Base-by-base conservation (phyloP, 2,113 vertebrate species). In the Lampris megalopsis region DNA sequence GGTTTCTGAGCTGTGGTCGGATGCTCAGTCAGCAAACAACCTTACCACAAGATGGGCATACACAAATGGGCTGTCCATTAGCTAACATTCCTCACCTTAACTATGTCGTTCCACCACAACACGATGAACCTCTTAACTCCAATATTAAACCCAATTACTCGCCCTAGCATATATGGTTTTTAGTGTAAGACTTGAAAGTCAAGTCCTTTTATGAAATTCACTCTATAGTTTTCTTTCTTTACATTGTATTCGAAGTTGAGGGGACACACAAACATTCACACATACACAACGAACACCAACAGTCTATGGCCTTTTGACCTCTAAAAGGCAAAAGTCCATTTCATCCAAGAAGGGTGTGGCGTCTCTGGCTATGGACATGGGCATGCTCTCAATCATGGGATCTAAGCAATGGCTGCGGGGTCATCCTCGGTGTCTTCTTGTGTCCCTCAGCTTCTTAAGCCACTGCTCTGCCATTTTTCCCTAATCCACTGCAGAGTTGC, bases 381-480 rank as follows among this genome's bases (percentile, higher is more conserved):
- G 98, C 0, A 97, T 99, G 94, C 98, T 98, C 91, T 99, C 97
- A 58, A 99, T 98, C 97, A 99, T 99, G 81, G 98, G 97, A 90
- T 24, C 97, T 99, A 86, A 97, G 97, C 0, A 97, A 99, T 0
- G 98, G 97, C 0, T 97, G 95, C 0, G 98, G 97, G 0, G 98
- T 99, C 94, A 98, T 89, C 82, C 97, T 94, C 83, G 95, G 87
- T 11, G 89, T 91, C 89, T 99, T 98, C 94, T 98, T 99, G 69
- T 96, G 92, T 1, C 97, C 91, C 71, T 99, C 97, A 0, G 97
- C 97, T 79, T 99, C 97, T 98, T 98, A 24, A 98, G 94, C 98
- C 98, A 99, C 94, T 98, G 97, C 75, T 99, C 98, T 0, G 98
- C 98, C 97, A 99, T 98, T 91, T 99, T 99, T 47, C 97, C 98